Percentiles rank a stretch among this genome's conserved stretches.
phyloP scores from a whole-genome alignment of 2,888 invertebrate species.

The Euproctis similis region DNA sequence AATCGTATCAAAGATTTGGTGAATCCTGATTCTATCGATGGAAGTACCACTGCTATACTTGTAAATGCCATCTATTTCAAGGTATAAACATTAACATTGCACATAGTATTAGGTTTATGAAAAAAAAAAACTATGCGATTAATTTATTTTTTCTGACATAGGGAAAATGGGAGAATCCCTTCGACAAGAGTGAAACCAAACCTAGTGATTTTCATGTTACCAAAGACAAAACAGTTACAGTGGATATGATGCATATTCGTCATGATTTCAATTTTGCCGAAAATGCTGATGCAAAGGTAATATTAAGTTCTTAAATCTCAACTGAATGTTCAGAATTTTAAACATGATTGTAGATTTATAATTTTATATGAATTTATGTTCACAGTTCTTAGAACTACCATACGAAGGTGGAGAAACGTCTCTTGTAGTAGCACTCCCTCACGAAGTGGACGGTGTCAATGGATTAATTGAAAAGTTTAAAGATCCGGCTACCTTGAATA shows the following conservation, averaged over 20 bases:
- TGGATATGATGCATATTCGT: slow-evolving; percentile 80
- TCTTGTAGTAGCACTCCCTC: slow-evolving; percentile 84
- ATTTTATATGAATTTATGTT: neutral
- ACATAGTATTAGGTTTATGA: neutral
- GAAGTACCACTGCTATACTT: slow-evolving; percentile 78
- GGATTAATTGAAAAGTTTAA: slow-evolving; percentile 77
- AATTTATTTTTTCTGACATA: slow-evolving; percentile 14
- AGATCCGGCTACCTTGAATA: slow-evolving; percentile 44
- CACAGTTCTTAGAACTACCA: slow-evolving; percentile 81
- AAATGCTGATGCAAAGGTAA: slow-evolving; percentile 47
- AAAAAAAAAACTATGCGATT: neutral
- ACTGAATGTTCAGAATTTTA: too few relatives aligned
- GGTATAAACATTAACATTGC: slow-evolving; percentile 34
- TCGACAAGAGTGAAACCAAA: slow-evolving; percentile 70
- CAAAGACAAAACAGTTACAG: slow-evolving; percentile 69
- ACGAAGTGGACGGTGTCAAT: slow-evolving; percentile 78
- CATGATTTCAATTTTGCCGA: slow-evolving; percentile 54
- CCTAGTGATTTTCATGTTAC: slow-evolving; percentile 79
- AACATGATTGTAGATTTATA: too few relatives aligned
- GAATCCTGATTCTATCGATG: slow-evolving; percentile 58
- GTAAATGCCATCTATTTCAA: slow-evolving; percentile 93
- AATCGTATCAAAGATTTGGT: slow-evolving; percentile 76
- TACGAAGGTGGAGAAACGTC: slow-evolving; percentile 81
- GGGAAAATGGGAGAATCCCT: slow-evolving; percentile 81
- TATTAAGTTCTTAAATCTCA: slow-evolving; percentile 1